These are phyloP conservation scores for Calliopum simillimum DNA, from an alignment of 2,888 invertebrate genomes.

Conservation along the genomic window DNA sequence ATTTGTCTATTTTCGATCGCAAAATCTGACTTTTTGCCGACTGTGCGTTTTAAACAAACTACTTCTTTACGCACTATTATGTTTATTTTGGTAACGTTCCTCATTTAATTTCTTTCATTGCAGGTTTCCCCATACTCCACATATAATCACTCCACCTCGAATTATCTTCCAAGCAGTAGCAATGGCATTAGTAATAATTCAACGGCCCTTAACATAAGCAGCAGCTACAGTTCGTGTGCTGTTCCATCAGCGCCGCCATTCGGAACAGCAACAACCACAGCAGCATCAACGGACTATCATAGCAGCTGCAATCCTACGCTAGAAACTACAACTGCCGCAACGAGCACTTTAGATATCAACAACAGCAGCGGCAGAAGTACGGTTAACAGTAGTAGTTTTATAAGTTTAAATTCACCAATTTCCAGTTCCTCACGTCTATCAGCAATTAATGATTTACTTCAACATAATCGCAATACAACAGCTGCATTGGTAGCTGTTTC, in stretches of 20 bases:
- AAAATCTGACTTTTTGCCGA: no score
- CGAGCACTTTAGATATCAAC: constrained; percentile 12
- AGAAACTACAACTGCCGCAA: constrained; percentile 52
- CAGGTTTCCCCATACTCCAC: constrained; percentile 42
- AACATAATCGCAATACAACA: constrained; percentile 64
- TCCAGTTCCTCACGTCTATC: constrained; percentile 62
- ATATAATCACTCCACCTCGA: constrained; percentile 38
- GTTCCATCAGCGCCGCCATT: constrained; percentile 60
- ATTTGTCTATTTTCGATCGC: no score
- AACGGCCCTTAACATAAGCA: constrained; percentile 25
- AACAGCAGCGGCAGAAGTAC: constrained; percentile 24
- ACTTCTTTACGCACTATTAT: no score
- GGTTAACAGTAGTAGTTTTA: constrained; percentile 52
- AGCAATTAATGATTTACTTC: constrained; percentile 65
- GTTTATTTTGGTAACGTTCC: no score
- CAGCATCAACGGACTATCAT: constrained; percentile 51
- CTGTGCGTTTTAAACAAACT: no score
- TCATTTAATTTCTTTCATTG: constrained; percentile 10
- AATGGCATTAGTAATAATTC: constrained; percentile 33
- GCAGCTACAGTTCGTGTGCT: constrained; percentile 58
- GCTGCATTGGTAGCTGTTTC: constrained; percentile 59
- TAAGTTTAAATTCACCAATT: constrained; percentile 58
- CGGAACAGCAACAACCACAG: constrained; percentile 60
- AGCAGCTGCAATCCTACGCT: constrained; percentile 40
- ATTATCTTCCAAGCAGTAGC: constrained; percentile 39